phyloP scores from a whole-genome alignment of 2,797 vertebrate genomes.

The Sciurus vulgaris region DNA sequence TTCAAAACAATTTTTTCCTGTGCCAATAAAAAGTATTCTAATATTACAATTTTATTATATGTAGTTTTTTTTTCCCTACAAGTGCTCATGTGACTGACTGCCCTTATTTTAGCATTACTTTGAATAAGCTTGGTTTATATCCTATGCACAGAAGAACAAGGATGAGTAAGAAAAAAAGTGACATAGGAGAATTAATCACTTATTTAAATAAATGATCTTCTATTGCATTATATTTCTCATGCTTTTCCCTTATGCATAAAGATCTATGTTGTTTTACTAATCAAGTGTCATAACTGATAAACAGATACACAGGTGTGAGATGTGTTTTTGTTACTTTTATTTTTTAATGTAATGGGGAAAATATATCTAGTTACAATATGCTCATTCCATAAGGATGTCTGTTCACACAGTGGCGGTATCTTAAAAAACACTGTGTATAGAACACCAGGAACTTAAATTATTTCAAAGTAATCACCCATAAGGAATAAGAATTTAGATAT shows the following conservation, averaged over 20 bases:
- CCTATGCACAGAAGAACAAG: not conserved
- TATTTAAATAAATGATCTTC: not conserved
- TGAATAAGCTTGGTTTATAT: constrained; percentile 24
- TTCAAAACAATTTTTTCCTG: constrained; percentile 8
- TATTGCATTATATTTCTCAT: not conserved
- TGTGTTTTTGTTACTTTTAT: not conserved
- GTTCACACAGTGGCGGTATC: not conserved
- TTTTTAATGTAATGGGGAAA: not conserved
- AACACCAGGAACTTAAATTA: not conserved
- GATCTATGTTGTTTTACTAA: constrained; percentile 18
- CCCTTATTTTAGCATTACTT: constrained; percentile 47
- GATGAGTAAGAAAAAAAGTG: not conserved
- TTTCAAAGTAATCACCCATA: constrained; percentile 10
- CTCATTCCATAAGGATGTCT: not conserved
- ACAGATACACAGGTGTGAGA: not conserved
- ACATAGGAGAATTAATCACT: not conserved
- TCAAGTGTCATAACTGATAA: not conserved
- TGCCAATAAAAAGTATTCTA: constrained; percentile 3
- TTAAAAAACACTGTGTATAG: not conserved
- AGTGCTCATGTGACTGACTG: not conserved
- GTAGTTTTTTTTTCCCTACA: not conserved
- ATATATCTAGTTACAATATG: not conserved
- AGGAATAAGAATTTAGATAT: not conserved
- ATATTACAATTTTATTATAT: not conserved
- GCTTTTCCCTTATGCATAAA: not conserved